Evolutionary conservation across 2,797 vertebrate genomes (phyloP), one percentile per base, ranked within the genome.

Genomic region (Brachyrhaphis roseni): DNA sequence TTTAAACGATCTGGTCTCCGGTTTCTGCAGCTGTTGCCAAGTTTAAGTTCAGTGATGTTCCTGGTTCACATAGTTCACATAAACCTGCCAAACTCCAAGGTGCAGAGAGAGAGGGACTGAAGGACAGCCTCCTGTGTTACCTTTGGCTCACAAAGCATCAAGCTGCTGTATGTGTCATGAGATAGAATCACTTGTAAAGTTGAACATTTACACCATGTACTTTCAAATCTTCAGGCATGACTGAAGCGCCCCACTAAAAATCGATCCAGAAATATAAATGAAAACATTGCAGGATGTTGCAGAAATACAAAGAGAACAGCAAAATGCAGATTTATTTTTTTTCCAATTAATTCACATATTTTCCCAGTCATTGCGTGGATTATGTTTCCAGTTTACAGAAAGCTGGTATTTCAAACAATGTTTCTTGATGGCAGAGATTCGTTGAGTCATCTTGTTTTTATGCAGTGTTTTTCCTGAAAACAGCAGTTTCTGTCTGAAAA

Each of bases 21-120:
- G 93, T 95, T 95, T 95, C 95, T 95, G 92, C 95, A 95, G 94
- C 95, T 95, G 95, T 95, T 91, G 91, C 94, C 94, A 94, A 94
- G 93, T 95, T 95, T 89, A 95, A 94, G 94, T 95, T 94, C 93
- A 82, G 87, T 82, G 93, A 8, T 87, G 92, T 79, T 90, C 80
- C 78, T 80, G 86, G 90, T 88, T 92, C 87, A 62, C 43, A 66
- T 70, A 84, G 89, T 86, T 87, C 57, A 47, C 74, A 88, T 90
- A 93, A 93, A 94, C 89, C 92, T 89, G 88, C 84, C 86, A 90
- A 91, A 82, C 77, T 79, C 64, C 5, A 82, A 84, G 85, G 74
- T 77, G 45, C 85, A 78, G 80, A 81, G 81, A 81, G 81, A 70
- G 64, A 45, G 68, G 41, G 68, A 45, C 68, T 59, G 85, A 79